Evolutionary conservation across 2,888 invertebrate species (phyloP), one percentile per base, ranked within the genome.

Genomic region (Xestia xanthographa): DNA sequence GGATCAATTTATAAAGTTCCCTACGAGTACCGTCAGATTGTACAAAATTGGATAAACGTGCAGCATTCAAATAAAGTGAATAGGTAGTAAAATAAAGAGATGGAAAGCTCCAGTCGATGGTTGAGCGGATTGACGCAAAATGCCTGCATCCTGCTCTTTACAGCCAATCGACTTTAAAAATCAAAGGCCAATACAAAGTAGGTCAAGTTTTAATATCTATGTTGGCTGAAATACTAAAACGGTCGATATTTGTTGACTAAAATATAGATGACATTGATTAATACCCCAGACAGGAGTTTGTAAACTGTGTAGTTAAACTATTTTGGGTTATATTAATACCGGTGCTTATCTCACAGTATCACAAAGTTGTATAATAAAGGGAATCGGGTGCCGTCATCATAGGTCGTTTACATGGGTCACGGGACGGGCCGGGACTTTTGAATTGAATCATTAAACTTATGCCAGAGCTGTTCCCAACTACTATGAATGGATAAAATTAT

Each of bases 381-480:
- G 65, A 73, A 87, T 84, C 76, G 73, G 69, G 73, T 66, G 72
- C 77, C 77, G 73, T 83, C 85, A 77, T 78, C 77, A 78, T 74
- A 70, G 75, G 60, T 70, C 83, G 77, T 85, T 86, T 87, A 83
- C 82, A 58, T 73, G 72, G 41, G 63, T 67, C 68, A 48, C 74
- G 58, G 45, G 66, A 56, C 77, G 71, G 72, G 48, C 66, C 65
- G 48, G 58, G 69, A 77, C 83, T 82, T 85, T 85, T 79, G 76
- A 85, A 88, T 83, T 87, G 72, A 86, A 86, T 85, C 84, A 79
- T 83, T 88, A 85, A 89, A 87, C 81, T 83, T 80, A 73, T 58
- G 45, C 71, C 56, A 76, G 75, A 74, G 80, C 75, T 67, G 77
- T 79, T 83, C 62, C 76, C 62, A 89, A 86, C 86, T 85, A 86